These are phyloP conservation scores for Gavialis gangeticus DNA, from an alignment of 2,113 vertebrate species.

Conservation along the genomic window DNA sequence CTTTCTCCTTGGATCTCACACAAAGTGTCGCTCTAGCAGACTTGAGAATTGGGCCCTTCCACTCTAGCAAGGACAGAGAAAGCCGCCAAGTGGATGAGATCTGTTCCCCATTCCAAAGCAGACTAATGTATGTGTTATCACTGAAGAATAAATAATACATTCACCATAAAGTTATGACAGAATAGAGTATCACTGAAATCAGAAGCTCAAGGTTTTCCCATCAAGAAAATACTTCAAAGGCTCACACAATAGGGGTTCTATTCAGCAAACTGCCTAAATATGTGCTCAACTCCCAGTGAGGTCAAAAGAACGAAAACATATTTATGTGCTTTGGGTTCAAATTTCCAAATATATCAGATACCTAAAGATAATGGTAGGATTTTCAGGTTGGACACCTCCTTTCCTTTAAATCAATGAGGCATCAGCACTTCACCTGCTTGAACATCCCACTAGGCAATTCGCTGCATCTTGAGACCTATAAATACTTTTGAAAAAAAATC, in stretches of 20 bases:
- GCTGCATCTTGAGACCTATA: neutral
- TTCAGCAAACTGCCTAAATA: rapidly evolving
- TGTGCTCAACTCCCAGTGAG: neutral
- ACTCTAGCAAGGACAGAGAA: rapidly evolving
- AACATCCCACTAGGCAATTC: neutral
- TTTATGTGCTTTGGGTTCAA: rapidly evolving
- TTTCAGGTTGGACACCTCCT: neutral
- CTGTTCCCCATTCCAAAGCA: neutral
- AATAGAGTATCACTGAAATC: neutral
- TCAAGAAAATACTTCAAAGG: neutral
- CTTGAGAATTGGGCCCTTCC: neutral
- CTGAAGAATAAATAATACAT: neutral
- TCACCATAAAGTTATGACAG: neutral
- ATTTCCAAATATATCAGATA: neutral
- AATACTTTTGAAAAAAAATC: neutral
- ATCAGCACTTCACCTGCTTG: neutral
- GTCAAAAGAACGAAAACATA: neutral
- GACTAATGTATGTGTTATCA: neutral
- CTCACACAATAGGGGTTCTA: neutral
- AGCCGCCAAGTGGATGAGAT: rapidly evolving
- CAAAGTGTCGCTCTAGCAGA: rapidly evolving
- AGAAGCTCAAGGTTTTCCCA: neutral
- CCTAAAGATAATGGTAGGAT: neutral
- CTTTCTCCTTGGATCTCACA: slow-evolving; percentile 5
- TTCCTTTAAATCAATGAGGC: neutral